Conservation (phyloP, 2,888 invertebrate genomes). For the Melipona bicolor region DNA sequence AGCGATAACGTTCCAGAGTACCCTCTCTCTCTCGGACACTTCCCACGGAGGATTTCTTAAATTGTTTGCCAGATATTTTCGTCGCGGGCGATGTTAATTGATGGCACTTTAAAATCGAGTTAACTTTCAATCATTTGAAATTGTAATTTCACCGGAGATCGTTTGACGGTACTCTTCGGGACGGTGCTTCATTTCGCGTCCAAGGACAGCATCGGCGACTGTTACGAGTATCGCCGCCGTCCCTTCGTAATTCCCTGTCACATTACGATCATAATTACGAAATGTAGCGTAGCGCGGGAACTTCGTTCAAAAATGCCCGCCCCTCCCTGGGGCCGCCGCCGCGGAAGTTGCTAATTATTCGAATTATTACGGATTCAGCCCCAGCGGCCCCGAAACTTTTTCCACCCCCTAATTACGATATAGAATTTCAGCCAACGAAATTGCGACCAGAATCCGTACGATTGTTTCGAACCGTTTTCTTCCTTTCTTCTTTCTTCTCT, state of each 20-base stretch:
- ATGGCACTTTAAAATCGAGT: neutral
- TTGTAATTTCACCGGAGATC: neutral
- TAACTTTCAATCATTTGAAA: constrained; percentile 6
- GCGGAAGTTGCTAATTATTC: constrained; percentile 48
- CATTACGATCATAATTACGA: constrained; percentile 43
- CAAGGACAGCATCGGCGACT: neutral
- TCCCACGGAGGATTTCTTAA: neutral
- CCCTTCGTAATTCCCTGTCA: constrained; percentile 20
- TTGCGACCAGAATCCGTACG: neutral
- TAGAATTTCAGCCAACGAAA: constrained; percentile 11
- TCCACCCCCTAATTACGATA: constrained; percentile 7
- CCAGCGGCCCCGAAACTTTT: constrained; percentile 29
- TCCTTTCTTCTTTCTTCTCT: too few species aligned
- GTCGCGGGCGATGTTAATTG: neutral
- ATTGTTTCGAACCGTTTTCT: neutral
- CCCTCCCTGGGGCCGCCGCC: constrained; percentile 24
- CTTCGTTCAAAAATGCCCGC: constrained; percentile 28
- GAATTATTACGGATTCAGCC: constrained; percentile 42
- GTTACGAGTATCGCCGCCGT: neutral
- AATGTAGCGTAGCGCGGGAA: constrained; percentile 24
- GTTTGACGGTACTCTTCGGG: neutral
- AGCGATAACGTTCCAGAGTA: neutral
- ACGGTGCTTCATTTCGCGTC: neutral
- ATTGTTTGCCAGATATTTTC: neutral
- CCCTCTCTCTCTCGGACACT: neutral